Evolutionary conservation across 2,113 vertebrate genomes (phyloP).

Genomic region (Nerophis ophidion): DNA sequence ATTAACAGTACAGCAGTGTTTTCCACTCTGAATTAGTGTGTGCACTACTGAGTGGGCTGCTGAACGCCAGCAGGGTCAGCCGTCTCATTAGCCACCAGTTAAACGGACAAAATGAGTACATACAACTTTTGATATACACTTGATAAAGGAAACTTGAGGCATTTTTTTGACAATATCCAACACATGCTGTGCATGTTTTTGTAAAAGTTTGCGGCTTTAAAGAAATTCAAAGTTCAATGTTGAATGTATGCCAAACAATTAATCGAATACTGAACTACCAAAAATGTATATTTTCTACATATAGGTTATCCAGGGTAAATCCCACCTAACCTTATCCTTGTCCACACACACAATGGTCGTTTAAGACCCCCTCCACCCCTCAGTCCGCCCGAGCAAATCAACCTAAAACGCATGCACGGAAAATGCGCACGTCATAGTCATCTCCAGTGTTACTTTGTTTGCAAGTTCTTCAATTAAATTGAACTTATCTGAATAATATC

Average conservation of each 20-base stretch:
- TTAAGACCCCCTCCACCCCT: too few relatives aligned
- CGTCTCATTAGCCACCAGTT: conserved; percentile 37
- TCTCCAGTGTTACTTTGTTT: too few relatives aligned
- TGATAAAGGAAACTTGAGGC: not conserved
- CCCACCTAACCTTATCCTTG: too few relatives aligned
- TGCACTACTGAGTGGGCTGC: conserved; percentile 23
- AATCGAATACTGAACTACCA: too few relatives aligned
- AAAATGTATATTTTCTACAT: too few relatives aligned
- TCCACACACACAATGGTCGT: too few relatives aligned
- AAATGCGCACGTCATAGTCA: too few relatives aligned
- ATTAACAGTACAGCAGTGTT: conserved; percentile 32
- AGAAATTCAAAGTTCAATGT: not conserved
- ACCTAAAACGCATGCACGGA: too few relatives aligned
- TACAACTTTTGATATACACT: conserved; percentile 20
- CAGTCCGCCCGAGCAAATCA: too few relatives aligned
- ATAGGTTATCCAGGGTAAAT: too few relatives aligned
- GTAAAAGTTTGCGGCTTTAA: not conserved
- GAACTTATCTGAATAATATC: too few relatives aligned
- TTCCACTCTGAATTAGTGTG: conserved; percentile 26
- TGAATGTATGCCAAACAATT: not conserved
- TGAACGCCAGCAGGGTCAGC: conserved; percentile 30
- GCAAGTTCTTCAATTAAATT: too few relatives aligned
- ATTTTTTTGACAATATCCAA: not conserved
- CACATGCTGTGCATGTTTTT: not conserved
- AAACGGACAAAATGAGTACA: conserved; percentile 11